Evolutionary conservation across 2,113 vertebrate species (phyloP).

Genomic region (Psephotus haematonotus): DNA sequence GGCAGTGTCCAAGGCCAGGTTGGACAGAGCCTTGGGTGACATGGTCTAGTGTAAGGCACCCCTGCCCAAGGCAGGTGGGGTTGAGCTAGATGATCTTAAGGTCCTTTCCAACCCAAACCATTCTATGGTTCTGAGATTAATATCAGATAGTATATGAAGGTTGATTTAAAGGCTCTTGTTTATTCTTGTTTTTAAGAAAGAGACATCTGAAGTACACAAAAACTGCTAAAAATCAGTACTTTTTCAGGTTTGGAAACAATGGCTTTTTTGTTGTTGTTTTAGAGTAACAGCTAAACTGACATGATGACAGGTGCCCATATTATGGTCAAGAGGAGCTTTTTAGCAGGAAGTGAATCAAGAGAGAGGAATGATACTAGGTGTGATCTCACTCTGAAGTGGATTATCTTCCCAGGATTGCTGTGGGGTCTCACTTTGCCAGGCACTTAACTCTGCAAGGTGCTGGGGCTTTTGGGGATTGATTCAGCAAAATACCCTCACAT

Average conservation of each 20-base stretch:
- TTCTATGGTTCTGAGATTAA: not conserved
- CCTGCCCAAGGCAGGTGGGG: too few species aligned
- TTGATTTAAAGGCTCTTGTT: not conserved
- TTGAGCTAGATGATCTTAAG: too few species aligned
- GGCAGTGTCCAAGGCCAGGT: too few species aligned
- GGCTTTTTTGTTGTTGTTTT: not conserved
- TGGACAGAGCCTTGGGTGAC: too few species aligned
- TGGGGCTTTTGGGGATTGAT: rapidly evolving
- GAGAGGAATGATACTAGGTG: not conserved
- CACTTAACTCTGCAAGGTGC: not conserved
- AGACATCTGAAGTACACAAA: not conserved
- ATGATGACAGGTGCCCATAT: too few species aligned
- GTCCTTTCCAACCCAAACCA: too few species aligned
- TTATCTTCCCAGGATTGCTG: not conserved
- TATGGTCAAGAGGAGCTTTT: not conserved
- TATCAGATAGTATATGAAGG: rapidly evolving
- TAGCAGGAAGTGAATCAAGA: not conserved
- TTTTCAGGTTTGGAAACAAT: not conserved
- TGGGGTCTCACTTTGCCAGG: not conserved
- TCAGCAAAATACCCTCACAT: not conserved
- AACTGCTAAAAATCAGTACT: not conserved
- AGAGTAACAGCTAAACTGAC: not conserved
- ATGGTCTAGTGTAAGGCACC: too few species aligned
- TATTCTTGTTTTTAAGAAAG: not conserved
- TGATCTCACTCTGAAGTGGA: not conserved